These are phyloP conservation scores for Phrynosoma platyrhinos DNA, from an alignment of 2,113 vertebrate genomes.

Conservation along the genomic window DNA sequence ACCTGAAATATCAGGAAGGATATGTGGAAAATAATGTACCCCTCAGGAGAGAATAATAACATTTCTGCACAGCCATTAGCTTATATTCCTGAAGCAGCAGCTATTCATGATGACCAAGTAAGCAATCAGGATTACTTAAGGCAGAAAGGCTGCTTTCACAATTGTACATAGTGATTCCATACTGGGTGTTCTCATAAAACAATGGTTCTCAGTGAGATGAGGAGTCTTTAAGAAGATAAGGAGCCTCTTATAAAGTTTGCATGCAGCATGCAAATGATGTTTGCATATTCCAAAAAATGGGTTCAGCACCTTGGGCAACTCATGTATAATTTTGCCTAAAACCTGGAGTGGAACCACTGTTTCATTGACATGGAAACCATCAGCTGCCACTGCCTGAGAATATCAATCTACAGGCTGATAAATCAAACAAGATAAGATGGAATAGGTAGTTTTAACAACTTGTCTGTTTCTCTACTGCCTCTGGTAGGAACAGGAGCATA, in stretches of 20 bases:
- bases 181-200: background rate
- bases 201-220: background rate
- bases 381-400: no score
- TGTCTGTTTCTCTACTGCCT: no score
- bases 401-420: no score
- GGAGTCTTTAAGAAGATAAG: background rate
- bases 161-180: background rate
- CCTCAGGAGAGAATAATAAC: conserved; percentile 63
- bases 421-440: no score
- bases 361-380: no score
- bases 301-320: no score
- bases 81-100: conserved; percentile 28
- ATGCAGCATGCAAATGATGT: background rate
- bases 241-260: background rate
- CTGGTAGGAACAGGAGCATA: no score
- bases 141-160: background rate
- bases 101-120: conserved; percentile 62
- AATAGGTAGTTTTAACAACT: no score
- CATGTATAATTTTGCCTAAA: no score
- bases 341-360: no score
- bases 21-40: conserved; percentile 67
- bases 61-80: conserved; percentile 60
- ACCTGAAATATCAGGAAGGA: conserved; percentile 67
- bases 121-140: conserved; percentile 58
- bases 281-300: no score